Percentiles rank a stretch among this genome's conserved stretches.
Conservation (phyloP, 2,888 invertebrate species). For the Chloroclysta siterata region DNA sequence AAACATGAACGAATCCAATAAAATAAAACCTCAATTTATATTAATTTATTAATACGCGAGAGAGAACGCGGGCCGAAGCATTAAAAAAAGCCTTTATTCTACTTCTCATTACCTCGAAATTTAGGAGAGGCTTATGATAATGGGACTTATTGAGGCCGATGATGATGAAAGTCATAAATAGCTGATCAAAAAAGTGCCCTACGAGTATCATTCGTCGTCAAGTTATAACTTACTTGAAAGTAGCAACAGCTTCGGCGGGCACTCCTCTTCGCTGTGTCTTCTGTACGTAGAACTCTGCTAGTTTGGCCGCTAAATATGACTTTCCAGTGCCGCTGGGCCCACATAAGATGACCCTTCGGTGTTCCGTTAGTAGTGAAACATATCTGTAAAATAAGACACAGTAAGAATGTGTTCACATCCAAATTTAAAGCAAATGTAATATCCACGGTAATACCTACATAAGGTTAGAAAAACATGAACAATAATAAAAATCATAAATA, state of each 20-base stretch:
- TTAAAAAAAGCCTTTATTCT: too few species aligned
- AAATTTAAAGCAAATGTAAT: too few species aligned
- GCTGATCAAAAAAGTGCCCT: too few species aligned
- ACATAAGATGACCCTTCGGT: slow-evolving; percentile 96
- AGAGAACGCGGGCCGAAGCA: too few species aligned
- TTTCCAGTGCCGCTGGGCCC: slow-evolving; percentile 99
- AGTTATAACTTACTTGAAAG: slow-evolving; percentile 90
- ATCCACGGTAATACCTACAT: neutral
- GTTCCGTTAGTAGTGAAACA: slow-evolving; percentile 94
- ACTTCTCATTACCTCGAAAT: too few species aligned
- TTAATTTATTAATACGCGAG: too few species aligned
- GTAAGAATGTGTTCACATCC: neutral
- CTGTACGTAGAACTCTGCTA: slow-evolving; percentile 97
- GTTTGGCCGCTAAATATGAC: slow-evolving; percentile 96
- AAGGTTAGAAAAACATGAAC: neutral
- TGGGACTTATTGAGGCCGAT: too few species aligned
- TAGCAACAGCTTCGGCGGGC: slow-evolving; percentile 95
- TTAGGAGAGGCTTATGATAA: too few species aligned
- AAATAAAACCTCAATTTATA: too few species aligned
- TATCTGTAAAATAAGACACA: slow-evolving; percentile 77
- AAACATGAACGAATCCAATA: too few species aligned
- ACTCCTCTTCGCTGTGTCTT: slow-evolving; percentile 91
- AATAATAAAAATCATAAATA: neutral
- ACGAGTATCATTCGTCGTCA: too few species aligned
- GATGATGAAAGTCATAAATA: too few species aligned